Percentiles rank a stretch among this genome's conserved stretches.
Conservation (phyloP, 64 coral and sea anemone genomes). For the Orbicella faveolata region DNA sequence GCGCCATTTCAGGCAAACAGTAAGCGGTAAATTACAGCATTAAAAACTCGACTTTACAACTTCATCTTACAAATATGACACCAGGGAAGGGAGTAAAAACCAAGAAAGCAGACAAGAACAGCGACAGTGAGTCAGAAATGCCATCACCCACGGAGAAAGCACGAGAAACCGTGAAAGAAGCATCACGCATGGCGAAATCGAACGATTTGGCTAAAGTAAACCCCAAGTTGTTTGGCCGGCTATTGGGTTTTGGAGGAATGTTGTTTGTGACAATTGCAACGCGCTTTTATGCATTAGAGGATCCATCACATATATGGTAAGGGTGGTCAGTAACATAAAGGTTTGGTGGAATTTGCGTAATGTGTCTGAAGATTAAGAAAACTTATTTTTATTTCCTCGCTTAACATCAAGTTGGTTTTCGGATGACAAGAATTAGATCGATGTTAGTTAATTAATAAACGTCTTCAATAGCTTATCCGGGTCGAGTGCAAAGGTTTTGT, state of each 20-base stretch:
- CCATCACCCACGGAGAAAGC: not conserved
- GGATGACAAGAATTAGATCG: not conserved
- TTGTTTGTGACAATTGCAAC: conserved; percentile 53
- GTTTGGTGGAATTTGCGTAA: not conserved
- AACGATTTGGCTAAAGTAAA: not conserved
- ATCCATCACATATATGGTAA: conserved; percentile 81
- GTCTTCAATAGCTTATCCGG: not conserved
- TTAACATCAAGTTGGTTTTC: not conserved
- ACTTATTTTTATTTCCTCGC: not conserved
- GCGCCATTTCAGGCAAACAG: not conserved
- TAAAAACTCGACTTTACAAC: not conserved
- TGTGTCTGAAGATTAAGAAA: not conserved
- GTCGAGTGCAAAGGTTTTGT: not conserved
- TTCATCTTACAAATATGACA: conserved; percentile 10
- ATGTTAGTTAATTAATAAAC: not conserved
- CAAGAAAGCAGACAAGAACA: conserved; percentile 27
- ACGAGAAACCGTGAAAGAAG: not conserved
- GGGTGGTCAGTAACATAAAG: conserved; percentile 4
- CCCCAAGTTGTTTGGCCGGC: conserved; percentile 18
- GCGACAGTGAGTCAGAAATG: conserved; percentile 38
- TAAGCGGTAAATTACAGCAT: not conserved
- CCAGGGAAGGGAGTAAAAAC: not conserved
- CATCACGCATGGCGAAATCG: not conserved
- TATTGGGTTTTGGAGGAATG: conserved; percentile 52
- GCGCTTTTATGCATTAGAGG: conserved; percentile 53